A percentile compares a stretch with the other conserved stretches of the same genome.
Conservation (phyloP, 2,113 vertebrate genomes). For the Ptychochromis oligacanthus region DNA sequence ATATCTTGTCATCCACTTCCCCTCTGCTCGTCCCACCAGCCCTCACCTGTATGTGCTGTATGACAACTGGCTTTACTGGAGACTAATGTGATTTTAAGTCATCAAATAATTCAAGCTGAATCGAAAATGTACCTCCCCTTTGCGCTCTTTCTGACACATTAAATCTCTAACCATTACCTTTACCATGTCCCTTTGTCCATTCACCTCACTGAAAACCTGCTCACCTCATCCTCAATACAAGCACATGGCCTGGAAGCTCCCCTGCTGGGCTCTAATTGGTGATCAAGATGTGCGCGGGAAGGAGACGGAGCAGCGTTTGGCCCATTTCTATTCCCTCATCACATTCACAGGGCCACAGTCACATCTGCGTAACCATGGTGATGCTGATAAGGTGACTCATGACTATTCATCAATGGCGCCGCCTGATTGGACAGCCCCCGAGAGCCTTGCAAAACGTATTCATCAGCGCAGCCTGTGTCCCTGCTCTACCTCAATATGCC, state of each 20-base stretch:
- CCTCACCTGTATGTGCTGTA: conserved; percentile 19
- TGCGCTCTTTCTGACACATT: background rate
- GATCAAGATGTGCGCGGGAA: conserved; percentile 71
- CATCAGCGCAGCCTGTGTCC: conserved; percentile 63
- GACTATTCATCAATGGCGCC: conserved; percentile 75
- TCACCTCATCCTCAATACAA: background rate
- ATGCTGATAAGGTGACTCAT: conserved; percentile 78
- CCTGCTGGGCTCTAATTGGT: conserved; percentile 65
- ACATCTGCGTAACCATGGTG: conserved; percentile 77
- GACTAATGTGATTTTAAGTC: conserved; percentile 31
- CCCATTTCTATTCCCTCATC: conserved; percentile 70
- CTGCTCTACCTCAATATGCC: conserved; percentile 55
- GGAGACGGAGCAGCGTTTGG: conserved; percentile 54
- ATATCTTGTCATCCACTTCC: conserved; percentile 59
- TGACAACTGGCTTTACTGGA: conserved; percentile 13
- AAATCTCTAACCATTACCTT: background rate
- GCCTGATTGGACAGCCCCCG: conserved; percentile 71
- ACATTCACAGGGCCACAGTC: conserved; percentile 66
- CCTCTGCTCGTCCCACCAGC: conserved; percentile 6
- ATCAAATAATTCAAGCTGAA: conserved; percentile 19
- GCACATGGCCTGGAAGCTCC: conserved; percentile 37
- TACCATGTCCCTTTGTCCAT: background rate
- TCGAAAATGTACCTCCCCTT: background rate
- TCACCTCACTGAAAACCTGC: background rate
- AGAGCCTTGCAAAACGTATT: conserved; percentile 61